A percentile compares a stretch with the other conserved stretches of the same genome.
These are phyloP conservation scores for Apocrypta bakeri DNA, from an alignment of 1,140 invertebrate genomes.

Conservation along the genomic window DNA sequence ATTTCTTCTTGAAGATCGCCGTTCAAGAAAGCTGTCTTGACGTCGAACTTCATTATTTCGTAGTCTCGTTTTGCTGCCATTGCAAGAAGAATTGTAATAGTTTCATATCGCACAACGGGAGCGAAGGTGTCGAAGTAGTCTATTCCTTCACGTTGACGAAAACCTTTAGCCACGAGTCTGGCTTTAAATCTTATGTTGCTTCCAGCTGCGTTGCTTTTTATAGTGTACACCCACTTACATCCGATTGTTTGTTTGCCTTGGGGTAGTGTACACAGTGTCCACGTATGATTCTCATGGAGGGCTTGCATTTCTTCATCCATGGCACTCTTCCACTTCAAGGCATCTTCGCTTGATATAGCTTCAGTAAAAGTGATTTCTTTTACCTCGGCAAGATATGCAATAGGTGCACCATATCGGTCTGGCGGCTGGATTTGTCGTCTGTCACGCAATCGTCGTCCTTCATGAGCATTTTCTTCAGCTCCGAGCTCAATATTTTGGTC, in stretches of 20 bases:
- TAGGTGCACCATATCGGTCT: background rate
- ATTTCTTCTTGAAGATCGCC: no score
- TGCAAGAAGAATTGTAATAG: background rate
- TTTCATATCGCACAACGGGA: slow-evolving; percentile 28
- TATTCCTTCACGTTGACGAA: background rate
- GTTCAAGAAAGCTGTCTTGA: no score
- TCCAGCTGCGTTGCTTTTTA: background rate
- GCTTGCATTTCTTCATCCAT: slow-evolving; percentile 17
- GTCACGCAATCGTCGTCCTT: background rate
- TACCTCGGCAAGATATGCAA: background rate
- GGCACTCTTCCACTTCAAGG: background rate
- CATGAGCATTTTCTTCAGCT: background rate
- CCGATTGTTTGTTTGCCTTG: background rate
- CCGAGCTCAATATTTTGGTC: background rate
- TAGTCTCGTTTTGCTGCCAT: no score
- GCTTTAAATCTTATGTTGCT: slow-evolving; percentile 39
- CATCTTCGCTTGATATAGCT: background rate
- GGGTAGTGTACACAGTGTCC: background rate
- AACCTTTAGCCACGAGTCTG: slow-evolving; percentile 12
- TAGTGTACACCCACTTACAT: slow-evolving; percentile 22
- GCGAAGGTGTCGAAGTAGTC: slow-evolving; percentile 19
- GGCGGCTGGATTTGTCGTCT: background rate
- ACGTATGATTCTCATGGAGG: slow-evolving; percentile 4
- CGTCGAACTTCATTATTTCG: no score
- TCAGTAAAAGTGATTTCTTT: background rate